Base-by-base conservation (phyloP, 2,113 vertebrate genomes). In the Tupaia tana region DNA sequence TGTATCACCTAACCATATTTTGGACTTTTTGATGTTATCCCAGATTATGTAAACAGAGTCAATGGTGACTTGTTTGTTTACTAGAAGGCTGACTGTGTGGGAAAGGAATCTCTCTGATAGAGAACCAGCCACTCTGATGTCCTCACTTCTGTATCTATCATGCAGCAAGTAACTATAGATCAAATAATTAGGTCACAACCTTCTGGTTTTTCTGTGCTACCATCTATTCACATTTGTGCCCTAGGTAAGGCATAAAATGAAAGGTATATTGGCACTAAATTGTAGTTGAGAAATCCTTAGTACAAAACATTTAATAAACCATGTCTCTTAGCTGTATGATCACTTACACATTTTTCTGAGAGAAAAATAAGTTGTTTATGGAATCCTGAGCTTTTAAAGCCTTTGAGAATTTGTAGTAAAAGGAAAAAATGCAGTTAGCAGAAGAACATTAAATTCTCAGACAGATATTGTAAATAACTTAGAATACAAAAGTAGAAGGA, bases 361-460 rank as follows among this genome's bases (percentile, higher is more conserved):
- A 77, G 73, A 83, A 83, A 71, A 80, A 20, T n/a, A 61, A 63
- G 1, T 70, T 95, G 13, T 61, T 4, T 90, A 3, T 74, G 70
- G 29, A 79, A 56, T n/a, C 7, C 18, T 24, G 43, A 74, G 20
- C 16, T 86, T 66, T 86, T 83, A 79, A 93, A 59, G 4, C 9
- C 66, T 93, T 69, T 31, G 61, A 88, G 27, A 93, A 71, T 75
- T 89, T 81, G 12, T 61, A 77, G 15, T 77, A 59, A 54, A 92
- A 74, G 52, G 6, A 27, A 18, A 16, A 92, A 67, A 34, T 56
- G 10, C 27, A 83, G 19, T 56, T 34, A 67, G 43, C 8, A 27
- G 24, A 69, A 69, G 0, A 52, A 20, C 43, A 24, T 5, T 78
- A 52, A 9, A 11, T 84, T 29, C 6, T 79, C 22, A 84, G 59